Conservation (phyloP, 1,140 invertebrate genomes). For the Chelonus insularis region DNA sequence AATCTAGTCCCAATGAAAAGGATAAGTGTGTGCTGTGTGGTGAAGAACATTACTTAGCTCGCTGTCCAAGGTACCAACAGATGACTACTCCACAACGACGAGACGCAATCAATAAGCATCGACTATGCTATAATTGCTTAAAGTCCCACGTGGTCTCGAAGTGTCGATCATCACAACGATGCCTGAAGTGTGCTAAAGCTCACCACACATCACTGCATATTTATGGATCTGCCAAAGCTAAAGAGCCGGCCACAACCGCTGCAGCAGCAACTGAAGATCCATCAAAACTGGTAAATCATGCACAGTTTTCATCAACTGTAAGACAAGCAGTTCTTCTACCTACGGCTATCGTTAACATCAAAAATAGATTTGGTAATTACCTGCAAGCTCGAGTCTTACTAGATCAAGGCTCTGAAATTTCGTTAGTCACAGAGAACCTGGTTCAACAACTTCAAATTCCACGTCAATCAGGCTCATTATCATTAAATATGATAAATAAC, state of each 20-base stretch:
- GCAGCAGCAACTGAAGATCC: too few species aligned
- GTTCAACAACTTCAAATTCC: conserved; percentile 1
- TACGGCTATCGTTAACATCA: too few species aligned
- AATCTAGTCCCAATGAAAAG: too few species aligned
- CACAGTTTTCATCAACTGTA: too few species aligned
- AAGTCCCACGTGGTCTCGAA: neutral
- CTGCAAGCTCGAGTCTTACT: conserved; percentile 11
- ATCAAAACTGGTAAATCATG: too few species aligned
- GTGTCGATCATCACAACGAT: neutral
- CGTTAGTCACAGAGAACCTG: conserved; percentile 13
- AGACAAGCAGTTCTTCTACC: too few species aligned
- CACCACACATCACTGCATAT: neutral
- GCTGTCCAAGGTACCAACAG: too few species aligned
- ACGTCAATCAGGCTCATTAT: conserved; percentile 4
- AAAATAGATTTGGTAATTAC: neutral
- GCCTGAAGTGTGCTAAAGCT: neutral
- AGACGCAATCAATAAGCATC: too few species aligned
- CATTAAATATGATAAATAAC: neutral
- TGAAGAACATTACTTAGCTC: too few species aligned
- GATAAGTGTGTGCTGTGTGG: too few species aligned
- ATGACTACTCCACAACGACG: too few species aligned
- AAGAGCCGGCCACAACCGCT: neutral
- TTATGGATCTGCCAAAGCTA: too few species aligned
- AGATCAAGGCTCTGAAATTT: conserved; percentile 24
- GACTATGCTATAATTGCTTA: conserved; percentile 13